phyloP scores from a whole-genome alignment of 1,140 invertebrate genomes.

The Danaus plexippus region DNA sequence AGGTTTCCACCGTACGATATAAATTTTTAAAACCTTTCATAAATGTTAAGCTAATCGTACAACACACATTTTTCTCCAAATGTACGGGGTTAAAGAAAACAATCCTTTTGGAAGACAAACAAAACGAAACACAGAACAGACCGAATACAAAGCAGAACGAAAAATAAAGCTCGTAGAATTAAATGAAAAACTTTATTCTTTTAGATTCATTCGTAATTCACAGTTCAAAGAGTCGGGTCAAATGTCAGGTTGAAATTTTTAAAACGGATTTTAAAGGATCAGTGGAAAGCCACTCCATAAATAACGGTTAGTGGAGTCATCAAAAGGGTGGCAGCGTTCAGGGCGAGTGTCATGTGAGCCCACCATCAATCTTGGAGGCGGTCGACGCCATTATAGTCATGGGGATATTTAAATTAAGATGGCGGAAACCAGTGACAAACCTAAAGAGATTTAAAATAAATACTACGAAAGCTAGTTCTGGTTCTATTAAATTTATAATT shows the following conservation, averaged over 20 bases:
- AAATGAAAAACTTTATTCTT: slow-evolving; percentile 8
- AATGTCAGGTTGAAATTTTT: slow-evolving; percentile 26
- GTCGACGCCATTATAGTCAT: slow-evolving; percentile 33
- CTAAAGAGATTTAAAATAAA: neutral
- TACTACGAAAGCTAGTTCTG: no score
- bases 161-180: slow-evolving; percentile 9
- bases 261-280: slow-evolving; percentile 47
- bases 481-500: no score
- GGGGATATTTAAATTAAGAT: slow-evolving; percentile 12
- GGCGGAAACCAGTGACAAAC: slow-evolving; percentile 11
- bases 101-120: no score
- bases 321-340: slow-evolving; percentile 57
- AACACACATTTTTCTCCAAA: no score
- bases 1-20: no score
- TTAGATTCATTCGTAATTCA: slow-evolving; percentile 11
- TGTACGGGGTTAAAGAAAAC: no score
- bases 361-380: slow-evolving; percentile 57
- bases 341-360: slow-evolving; percentile 64
- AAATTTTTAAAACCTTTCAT: no score
- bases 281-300: slow-evolving; percentile 49
- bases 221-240: slow-evolving; percentile 15
- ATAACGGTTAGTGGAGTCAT: slow-evolving; percentile 66
- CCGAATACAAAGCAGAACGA: slow-evolving; percentile 1
- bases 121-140: neutral
- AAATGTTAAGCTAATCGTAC: no score